phyloP scores from a whole-genome alignment of 2,888 invertebrate species.

The Liodrosophila aerea region DNA sequence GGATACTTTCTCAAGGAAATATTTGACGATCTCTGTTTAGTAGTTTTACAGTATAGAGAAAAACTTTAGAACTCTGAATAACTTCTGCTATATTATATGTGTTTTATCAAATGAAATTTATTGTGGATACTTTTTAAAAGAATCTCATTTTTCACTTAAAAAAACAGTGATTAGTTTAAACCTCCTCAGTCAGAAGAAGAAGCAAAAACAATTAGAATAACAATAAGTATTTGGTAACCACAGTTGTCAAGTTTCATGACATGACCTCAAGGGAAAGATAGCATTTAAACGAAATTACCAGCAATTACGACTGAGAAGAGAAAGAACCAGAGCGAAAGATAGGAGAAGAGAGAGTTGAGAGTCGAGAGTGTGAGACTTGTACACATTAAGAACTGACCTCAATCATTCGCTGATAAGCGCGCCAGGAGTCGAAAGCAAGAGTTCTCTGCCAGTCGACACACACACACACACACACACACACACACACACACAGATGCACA shows the following conservation, averaged over 20 bases:
- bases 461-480: conserved; percentile 12
- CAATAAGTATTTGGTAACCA: conserved; percentile 51
- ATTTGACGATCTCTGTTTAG: too few species aligned
- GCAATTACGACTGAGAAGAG: conserved; percentile 52
- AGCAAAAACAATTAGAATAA: conserved; percentile 30
- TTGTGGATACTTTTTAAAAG: too few species aligned
- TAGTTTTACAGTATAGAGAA: too few species aligned
- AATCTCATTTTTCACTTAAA: not conserved
- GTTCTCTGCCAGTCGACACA: conserved; percentile 22
- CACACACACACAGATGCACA: conserved; percentile 3
- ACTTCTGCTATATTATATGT: too few species aligned
- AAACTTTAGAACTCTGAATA: too few species aligned
- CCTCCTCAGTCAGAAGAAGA: conserved; percentile 9
- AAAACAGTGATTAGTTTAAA: not conserved
- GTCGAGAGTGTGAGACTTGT: not conserved
- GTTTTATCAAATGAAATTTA: too few species aligned
- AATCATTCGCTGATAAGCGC: conserved; percentile 70
- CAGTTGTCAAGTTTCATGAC: conserved; percentile 52
- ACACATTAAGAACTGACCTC: conserved; percentile 57
- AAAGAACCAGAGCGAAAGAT: conserved; percentile 8
- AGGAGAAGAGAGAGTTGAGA: not conserved
- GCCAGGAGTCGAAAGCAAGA: conserved; percentile 36
- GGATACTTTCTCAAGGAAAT: too few species aligned
- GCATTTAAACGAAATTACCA: conserved; percentile 62
- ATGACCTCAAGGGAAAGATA: conserved; percentile 13